Evolutionary conservation across 1,140 invertebrate genomes (phyloP).

Genomic region (Drosophila pruinosa): DNA sequence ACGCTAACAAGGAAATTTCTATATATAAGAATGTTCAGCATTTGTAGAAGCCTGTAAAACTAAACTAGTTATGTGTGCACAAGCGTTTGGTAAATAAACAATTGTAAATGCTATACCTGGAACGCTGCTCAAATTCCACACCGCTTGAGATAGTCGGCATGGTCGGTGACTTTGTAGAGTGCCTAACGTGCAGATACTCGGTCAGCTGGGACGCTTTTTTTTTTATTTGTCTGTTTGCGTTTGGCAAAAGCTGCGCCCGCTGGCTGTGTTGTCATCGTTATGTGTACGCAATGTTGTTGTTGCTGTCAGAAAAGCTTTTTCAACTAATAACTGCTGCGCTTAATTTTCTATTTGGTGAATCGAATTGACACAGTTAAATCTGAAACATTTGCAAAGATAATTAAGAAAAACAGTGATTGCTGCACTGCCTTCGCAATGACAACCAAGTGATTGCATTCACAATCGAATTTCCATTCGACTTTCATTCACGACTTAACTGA

Average conservation of each 20-base stretch:
- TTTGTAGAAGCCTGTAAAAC: too few species aligned
- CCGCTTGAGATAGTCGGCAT: background rate
- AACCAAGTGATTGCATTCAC: constrained; percentile 8
- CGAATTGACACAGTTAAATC: constrained; percentile 41
- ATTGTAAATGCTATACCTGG: too few species aligned
- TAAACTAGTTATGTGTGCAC: too few species aligned
- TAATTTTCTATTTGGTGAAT: constrained; percentile 37
- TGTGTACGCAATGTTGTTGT: constrained; percentile 46
- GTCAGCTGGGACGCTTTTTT: constrained; percentile 42
- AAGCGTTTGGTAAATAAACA: too few species aligned
- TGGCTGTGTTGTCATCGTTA: constrained; percentile 65
- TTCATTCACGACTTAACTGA: constrained; percentile 1
- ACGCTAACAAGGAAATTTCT: background rate
- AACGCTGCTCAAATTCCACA: too few species aligned
- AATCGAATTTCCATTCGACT: constrained; percentile 1
- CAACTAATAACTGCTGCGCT: constrained; percentile 32
- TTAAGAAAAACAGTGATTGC: background rate
- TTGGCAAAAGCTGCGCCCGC: constrained; percentile 38
- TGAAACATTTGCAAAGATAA: background rate
- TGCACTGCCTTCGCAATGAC: constrained; percentile 14
- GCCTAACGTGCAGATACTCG: background rate
- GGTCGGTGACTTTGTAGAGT: background rate
- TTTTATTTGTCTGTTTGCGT: constrained; percentile 13
- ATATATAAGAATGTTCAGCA: too few species aligned
- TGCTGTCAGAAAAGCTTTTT: constrained; percentile 42